A percentile compares a stretch with the other conserved stretches of the same genome.
Evolutionary conservation across 1,140 invertebrate species (phyloP).

Genomic region (Oncopeltus fasciatus): DNA sequence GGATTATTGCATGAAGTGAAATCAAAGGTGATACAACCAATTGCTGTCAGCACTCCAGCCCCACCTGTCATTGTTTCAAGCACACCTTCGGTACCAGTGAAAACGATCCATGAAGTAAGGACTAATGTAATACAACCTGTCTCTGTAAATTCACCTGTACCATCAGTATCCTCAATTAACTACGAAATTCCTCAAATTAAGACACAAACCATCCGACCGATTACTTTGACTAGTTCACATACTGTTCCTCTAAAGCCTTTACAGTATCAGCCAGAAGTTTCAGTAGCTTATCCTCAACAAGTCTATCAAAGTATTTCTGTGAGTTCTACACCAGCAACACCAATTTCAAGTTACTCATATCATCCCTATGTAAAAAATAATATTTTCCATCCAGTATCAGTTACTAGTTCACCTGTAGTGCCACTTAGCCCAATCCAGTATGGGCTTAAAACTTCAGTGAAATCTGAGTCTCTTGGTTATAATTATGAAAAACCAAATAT

Average conservation of each 20-base stretch:
- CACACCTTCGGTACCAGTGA: not conserved
- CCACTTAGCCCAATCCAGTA: conserved; percentile 21
- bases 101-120: not conserved
- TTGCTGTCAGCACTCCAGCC: not conserved
- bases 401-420: conserved; percentile 15
- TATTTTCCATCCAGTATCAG: not conserved
- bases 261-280: conserved; percentile 8
- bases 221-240: conserved; percentile 15
- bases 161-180: not conserved
- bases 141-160: too few species aligned
- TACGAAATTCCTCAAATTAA: not conserved
- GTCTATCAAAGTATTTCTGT: not conserved
- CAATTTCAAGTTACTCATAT: conserved; percentile 7
- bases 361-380: not conserved
- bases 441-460: not conserved
- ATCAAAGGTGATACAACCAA: not conserved
- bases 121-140: not conserved
- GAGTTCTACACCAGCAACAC: not conserved
- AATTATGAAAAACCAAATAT: not conserved
- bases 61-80: not conserved
- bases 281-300: not conserved
- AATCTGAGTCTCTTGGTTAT: not conserved
- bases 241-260: conserved; percentile 18
- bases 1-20: conserved; percentile 17
- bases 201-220: not conserved